phyloP scores from a whole-genome alignment of 2,797 vertebrate species.

The Rhincodon typus region DNA sequence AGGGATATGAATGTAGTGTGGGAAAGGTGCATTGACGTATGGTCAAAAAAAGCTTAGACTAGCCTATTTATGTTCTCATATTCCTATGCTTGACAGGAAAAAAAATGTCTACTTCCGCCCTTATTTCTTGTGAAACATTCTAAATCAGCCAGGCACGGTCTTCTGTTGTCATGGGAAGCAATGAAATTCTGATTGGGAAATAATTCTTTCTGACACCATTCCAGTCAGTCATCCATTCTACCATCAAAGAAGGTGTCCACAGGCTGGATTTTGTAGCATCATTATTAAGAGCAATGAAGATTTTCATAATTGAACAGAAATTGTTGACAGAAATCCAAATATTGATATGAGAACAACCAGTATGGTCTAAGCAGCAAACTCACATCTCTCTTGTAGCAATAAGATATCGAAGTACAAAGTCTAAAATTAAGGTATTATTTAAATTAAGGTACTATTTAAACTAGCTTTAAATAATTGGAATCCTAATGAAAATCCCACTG shows the following conservation, averaged over 20 bases:
- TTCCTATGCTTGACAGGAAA: too few species aligned
- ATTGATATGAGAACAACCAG: not conserved
- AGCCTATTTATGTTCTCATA: too few species aligned
- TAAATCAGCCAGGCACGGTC: not conserved
- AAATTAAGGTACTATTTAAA: not conserved
- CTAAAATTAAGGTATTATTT: not conserved
- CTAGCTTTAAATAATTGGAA: not conserved
- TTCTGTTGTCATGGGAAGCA: not conserved
- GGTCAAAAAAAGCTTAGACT: too few species aligned
- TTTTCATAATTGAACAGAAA: not conserved
- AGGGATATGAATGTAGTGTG: too few species aligned
- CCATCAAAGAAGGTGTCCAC: not conserved
- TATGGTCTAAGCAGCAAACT: not conserved
- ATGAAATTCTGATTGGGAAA: not conserved
- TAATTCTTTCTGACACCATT: not conserved
- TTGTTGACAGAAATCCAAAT: not conserved
- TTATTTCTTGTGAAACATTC: too few species aligned
- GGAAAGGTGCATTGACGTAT: too few species aligned
- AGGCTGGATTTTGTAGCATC: not conserved
- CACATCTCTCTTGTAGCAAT: not conserved
- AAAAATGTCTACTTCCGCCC: too few species aligned
- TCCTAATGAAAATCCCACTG: not conserved
- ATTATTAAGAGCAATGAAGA: not conserved
- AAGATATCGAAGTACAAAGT: not conserved
- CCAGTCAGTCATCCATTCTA: not conserved